Conservation (phyloP, 2,888 invertebrate species). For the Drosophila kanekoi region DNA sequence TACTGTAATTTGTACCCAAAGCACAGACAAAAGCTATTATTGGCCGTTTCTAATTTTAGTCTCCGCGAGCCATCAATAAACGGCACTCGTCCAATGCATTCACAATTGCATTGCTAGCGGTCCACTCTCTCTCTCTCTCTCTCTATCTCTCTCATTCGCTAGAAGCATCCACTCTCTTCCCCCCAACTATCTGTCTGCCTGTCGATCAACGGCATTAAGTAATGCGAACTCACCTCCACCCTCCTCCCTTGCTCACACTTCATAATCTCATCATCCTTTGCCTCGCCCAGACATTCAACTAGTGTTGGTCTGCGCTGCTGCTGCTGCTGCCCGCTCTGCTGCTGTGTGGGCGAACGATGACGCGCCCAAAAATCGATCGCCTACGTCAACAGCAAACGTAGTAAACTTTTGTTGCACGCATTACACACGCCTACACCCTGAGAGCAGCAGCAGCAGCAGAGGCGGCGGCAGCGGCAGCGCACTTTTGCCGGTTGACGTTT, state of each 20-base stretch:
- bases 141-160: too few relatives aligned
- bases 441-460: neutral
- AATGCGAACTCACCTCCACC: neutral
- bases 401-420: constrained; percentile 52
- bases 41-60: too few relatives aligned
- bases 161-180: too few relatives aligned
- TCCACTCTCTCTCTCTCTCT: neutral
- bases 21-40: too few relatives aligned
- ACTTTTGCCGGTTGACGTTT: constrained; percentile 17
- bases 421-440: constrained; percentile 39
- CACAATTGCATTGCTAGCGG: neutral
- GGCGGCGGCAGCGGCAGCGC: neutral
- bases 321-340: constrained; percentile 25
- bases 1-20: too few relatives aligned
- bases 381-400: constrained; percentile 76
- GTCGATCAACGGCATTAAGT: too few relatives aligned
- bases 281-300: constrained; percentile 66
- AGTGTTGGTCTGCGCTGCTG: constrained; percentile 55
- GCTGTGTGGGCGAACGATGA: constrained; percentile 38
- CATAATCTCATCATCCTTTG: neutral
- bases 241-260: neutral
- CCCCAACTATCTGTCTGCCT: too few relatives aligned
- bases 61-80: neutral
- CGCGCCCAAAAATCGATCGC: constrained; percentile 71
- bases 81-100: neutral